Base-by-base conservation (phyloP, 2,888 invertebrate species). In the Onthophagus sagittarius region DNA sequence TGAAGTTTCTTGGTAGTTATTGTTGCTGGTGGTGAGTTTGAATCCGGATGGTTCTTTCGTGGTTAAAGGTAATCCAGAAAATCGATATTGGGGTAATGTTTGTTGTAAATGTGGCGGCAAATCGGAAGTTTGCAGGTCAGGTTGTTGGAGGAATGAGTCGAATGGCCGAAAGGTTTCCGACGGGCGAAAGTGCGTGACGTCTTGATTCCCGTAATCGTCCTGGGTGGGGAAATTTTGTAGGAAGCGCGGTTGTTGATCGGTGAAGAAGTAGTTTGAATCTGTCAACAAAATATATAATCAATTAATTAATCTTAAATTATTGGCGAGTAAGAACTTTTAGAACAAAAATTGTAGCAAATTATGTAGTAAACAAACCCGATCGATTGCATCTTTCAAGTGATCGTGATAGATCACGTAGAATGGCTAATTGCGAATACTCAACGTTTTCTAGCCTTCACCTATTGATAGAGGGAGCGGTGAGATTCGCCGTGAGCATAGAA, bases 81-180 rank as follows among this genome's bases (percentile, higher is more conserved):
- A 80, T 73, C 83, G 80, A 77, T 85, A 85, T 75, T 85, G 85
- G 23, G 84, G 85, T 72, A 86, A 79, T 65, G 84, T 84, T 76
- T 84, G 82, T 76, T 85, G 84, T 71, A 86, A 79, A 78, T 85
- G 83, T 23, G 79, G 75, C 62, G 86, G 83, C 72, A 85, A 74
- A 74, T 86, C 85, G 5, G 85, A 85, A 2, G 85, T 85, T 78
- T 86, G 84, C 32, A 85, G 78, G 76, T 85, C 85, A 72, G 80
- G 80, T 74, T 80, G 81, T 62, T 83, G 82, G 14, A 82, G 78
- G 75, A 81, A 83, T n/a, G 79, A 80, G 71, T 80, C 78, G 31
- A 79, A 71, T 15, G 80, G 79, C 15, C 79, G 79, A 72, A 79
- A 82, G 39, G 80, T 79, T 2, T 79, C 78, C 5, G 79, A 73